Evolutionary conservation across 1,140 invertebrate species (phyloP), one percentile per base, ranked within the genome.

Genomic region (Scaptodrosophila lebanonensis): DNA sequence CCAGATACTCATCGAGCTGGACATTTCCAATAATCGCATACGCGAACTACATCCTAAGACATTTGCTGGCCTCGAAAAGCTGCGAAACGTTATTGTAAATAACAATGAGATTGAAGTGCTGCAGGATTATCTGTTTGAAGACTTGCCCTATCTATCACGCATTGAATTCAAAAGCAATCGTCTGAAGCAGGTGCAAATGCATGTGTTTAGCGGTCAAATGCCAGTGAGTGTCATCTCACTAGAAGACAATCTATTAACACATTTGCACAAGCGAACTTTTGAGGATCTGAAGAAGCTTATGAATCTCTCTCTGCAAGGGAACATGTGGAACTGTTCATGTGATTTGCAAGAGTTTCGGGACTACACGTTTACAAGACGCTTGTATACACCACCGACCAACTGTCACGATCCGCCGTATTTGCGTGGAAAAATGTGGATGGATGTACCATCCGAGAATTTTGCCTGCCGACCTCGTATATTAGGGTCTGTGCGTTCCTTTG

Each of bases 241-340:
- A 11, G 89, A 92, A 44, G 89, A 91, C 8, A 97, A 97, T 70
- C 91, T 91, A 58, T 84, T 97, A 9, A 90, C 89, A 2, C 87
- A 89, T 11, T 66, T 94, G 9, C 91, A 91, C 69, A 63, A 90
- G 9, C 88, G 90, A 8, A 90, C 88, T 0, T 89, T 94, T 25
- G 88, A 88, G 25, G 86, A 89, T n/a, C 83, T 95, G 20, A 87
- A 88, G 0, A 91, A 90, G 22, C 85, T 97, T 11, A 90, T 90
- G n/a, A 93, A 92, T 58, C 86, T 97, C 1, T 93, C 92, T 44
- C 87, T 97, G 0, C 90, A 92, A 47, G 91, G 92, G 49, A 97
- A 97, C 84, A 93, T 92, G 0, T 97, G 96, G 96, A 90, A 92
- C 32, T 97, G 96, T 75, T 94, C 97, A 84, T 97, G 96, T 68